A percentile compares a stretch with the other conserved stretches of the same genome.
phyloP scores from a whole-genome alignment of 2,888 invertebrate genomes.

The Microctonus brassicae region DNA sequence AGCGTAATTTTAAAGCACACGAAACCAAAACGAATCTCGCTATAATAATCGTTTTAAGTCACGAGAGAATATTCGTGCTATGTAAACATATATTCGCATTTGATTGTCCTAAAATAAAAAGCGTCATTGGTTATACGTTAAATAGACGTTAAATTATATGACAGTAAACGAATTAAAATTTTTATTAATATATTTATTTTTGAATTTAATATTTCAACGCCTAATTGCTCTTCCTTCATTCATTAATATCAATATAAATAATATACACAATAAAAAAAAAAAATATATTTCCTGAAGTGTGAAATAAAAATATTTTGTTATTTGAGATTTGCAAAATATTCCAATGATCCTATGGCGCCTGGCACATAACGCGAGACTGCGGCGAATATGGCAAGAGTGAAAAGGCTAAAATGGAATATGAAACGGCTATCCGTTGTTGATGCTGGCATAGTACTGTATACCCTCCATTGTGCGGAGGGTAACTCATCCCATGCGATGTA shows the following conservation, averaged over 20 bases:
- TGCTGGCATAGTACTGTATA: conserved; percentile 39
- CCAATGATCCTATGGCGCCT: background rate
- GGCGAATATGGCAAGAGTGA: conserved; percentile 18
- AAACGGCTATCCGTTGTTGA: conserved; percentile 53
- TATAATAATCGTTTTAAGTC: conserved; percentile 46
- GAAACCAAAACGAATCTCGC: conserved; percentile 36
- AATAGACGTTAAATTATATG: conserved; percentile 19
- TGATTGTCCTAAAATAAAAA: conserved; percentile 38
- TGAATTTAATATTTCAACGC: conserved; percentile 10
- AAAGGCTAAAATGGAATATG: conserved; percentile 52
- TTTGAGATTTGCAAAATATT: conserved; percentile 19
- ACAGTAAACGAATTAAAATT: background rate
- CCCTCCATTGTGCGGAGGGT: conserved; percentile 40
- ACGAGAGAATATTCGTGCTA: conserved; percentile 44
- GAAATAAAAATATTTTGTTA: conserved; percentile 19
- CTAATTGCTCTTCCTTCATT: background rate
- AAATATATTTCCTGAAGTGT: background rate
- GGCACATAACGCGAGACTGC: background rate
- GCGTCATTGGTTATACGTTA: conserved; percentile 17
- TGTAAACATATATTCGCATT: conserved; percentile 17
- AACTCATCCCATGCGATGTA: conserved; percentile 48
- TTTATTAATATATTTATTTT: background rate
- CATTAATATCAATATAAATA: background rate
- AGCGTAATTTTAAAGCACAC: conserved; percentile 44
- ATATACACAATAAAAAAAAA: conserved; percentile 12